These are phyloP conservation scores for Bradysia coprophila DNA, from an alignment of 1,140 invertebrate species.

Conservation along the genomic window DNA sequence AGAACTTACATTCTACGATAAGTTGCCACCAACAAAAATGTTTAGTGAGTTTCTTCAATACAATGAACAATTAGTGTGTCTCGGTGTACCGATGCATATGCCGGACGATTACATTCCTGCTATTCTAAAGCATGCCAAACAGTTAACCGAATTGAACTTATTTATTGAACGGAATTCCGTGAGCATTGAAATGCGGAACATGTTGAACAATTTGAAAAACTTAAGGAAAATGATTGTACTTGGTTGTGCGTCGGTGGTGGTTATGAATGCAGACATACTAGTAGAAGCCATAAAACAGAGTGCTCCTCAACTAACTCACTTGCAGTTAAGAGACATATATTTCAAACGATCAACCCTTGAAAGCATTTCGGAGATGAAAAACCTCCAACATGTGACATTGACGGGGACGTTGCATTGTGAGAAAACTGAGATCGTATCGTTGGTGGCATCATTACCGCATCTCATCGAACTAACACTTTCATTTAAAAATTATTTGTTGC, in stretches of 20 bases:
- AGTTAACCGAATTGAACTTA: not conserved
- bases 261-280: not conserved
- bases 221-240: not conserved
- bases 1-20: not conserved
- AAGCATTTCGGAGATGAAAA: not conserved
- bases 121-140: not conserved
- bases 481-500: no score
- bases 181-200: no score
- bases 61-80: not conserved
- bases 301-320: not conserved
- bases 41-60: not conserved
- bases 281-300: not conserved
- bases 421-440: not conserved
- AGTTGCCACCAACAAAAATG: not conserved
- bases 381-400: not conserved
- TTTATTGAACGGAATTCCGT: not conserved
- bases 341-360: not conserved
- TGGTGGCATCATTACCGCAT: no score
- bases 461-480: not conserved
- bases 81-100: not conserved
- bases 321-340: no score
- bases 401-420: not conserved
- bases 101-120: not conserved
- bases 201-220: not conserved
- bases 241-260: not conserved